Base-by-base conservation (phyloP, 2,113 vertebrate species). In the Lagopus leucura region DNA sequence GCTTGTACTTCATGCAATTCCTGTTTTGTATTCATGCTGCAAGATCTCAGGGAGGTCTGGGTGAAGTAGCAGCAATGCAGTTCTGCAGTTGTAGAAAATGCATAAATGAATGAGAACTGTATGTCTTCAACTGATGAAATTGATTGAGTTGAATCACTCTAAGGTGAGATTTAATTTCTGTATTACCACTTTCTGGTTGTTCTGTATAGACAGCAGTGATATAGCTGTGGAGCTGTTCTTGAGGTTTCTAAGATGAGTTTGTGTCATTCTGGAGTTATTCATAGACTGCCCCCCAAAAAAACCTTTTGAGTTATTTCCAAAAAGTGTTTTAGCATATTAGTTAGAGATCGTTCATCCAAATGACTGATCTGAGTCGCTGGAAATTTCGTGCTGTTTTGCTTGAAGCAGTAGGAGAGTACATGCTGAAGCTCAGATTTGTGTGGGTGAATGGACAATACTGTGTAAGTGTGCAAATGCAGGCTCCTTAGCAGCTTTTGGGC, bases 361-460 rank as follows among this genome's bases (percentile, higher is more conserved):
- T 48, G 88, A 22, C 93, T 91, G 95, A 81, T 95, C 90, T 97
- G 95, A 95, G 79, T 94, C 0, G 91, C 69, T 95, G 93, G 90
- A 95, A 94, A 95, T 93, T 95, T 42, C 72, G 63, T 85, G 95
- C 91, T 90, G 70, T 70, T 95, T 96, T 94, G 95, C 96, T 74
- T 8, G 73, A 7, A 11, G 0, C 45, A 1, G 71, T 65, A 4
- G 0, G 32, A 93, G 89, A 38, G 28, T 13, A 27, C 17, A 18
- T 30, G 50, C 47, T 75, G 47, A 16, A 6, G 92, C 66, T 93
- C 74, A 42, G 88, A 21, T 77, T 66, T 90, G 93, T 89, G 93
- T 95, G 93, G 94, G 95, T 84, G 93, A 83, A 54, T 34, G 94
- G 86, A 70, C 73, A 94, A 8, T 47, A 66, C 74, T 69, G 43